Evolutionary conservation across 2,888 invertebrate genomes (phyloP), one percentile per base, ranked within the genome.

Genomic region (Synanthedon vespiformis): DNA sequence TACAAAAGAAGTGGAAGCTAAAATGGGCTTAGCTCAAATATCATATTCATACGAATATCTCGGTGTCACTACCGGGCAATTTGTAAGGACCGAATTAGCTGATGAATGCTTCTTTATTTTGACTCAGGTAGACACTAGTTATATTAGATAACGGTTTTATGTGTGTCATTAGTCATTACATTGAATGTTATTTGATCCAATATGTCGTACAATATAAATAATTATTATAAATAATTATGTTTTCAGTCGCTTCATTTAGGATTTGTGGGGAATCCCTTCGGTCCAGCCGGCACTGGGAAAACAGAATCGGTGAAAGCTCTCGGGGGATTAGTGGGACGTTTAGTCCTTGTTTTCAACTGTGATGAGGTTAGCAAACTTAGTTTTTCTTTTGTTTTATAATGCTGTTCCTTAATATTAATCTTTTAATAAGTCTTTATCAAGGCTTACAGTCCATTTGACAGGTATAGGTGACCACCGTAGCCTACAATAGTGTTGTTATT

Each of bases 201-300:
- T 27, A 27, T 27, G 8, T 27, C 27, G 8, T 27, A 34, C 10
- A 10, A 34, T 34, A 34, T 34, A 10, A 8, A 2, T 34, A 34
- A 10, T 8, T 34, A 10, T 34, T 34, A 34, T 10, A 34, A 50
- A 12, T n/a, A 16, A 22, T 50, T 34, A 22, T 50, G 22, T 6
- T 80, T 83, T 48, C 73, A 92, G 92, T 96, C 97, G 2, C 93
- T 99, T 91, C 93, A 95, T 69, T 92, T 99, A 80, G 99, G 99
- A 0, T 89, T 99, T 61, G 98, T 99, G 54, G 99, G 99, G 8
- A 99, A 99, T 86, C 99, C 99, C 0, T 99, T 98, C 67, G 99
- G 99, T 0, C 99, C 99, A 1, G 99, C 99, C 16, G 99, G 99
- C 53, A 99, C 99, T 0, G 99, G 99, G 0, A 99, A 99, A 88